Evolutionary conservation across 2,113 vertebrate genomes (phyloP), one percentile per base, ranked within the genome.

Genomic region (Neolamprologus kungweensis): DNA sequence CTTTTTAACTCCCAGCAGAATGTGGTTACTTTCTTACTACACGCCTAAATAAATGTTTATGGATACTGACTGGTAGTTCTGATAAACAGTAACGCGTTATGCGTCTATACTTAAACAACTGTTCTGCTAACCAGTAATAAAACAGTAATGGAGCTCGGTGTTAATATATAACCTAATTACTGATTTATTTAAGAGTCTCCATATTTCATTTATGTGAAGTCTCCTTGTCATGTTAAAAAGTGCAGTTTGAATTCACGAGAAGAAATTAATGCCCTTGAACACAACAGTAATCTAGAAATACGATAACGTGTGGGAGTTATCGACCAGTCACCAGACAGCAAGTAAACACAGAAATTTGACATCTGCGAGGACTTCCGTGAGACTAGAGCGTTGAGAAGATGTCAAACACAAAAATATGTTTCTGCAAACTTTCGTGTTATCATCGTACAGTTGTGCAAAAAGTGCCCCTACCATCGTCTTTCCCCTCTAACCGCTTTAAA

Each of bases 381-480:
- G 65, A 47, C 68, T 75, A 28, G 7, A 47, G 14, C 2, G 14
- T 4, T n/a, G 42, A 50, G 16, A 35, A 53, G 10, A 40, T 28
- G 47, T 47, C 9, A 75, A 75, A 37, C 3, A 47, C 4, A 40
- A 21, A 47, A 9, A n/a, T 5, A n/a, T 45, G 13, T 17, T 3
- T 65, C 23, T 63, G 54, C 21, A 8, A 57, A 6, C 40, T 10
- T 45, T 73, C 16, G 14, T 28, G 55, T 84, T 17, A 7, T 7
- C 47, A 0, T 57, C 42, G 0, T 19, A 73, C 11, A 5, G 28
- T 14, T 28, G 7, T 7, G 81, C n/a, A 47, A 2, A 6, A 19
- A 33, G 54, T n/a, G 11, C 81, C 7, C 87, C 19, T 94, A 97
- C 96, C 96, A 2, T 91, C 26, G 73, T 96, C 94, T 55, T 88